Base-by-base conservation (phyloP, 2,113 vertebrate genomes). In the Bujurquina vittata region DNA sequence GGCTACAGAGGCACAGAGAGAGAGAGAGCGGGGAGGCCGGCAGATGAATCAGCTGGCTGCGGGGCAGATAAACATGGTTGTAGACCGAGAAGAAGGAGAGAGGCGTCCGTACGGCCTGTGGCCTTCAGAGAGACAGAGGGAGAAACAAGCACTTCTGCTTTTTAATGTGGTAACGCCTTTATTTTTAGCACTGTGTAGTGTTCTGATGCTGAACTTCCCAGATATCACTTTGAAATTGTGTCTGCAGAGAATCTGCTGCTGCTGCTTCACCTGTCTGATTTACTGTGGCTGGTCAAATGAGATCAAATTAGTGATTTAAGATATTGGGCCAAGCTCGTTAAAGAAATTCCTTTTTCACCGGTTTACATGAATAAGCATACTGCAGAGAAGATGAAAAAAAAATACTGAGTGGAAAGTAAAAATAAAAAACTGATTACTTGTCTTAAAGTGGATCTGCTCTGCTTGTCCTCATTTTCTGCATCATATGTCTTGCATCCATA, bases 31-130 rank as follows among this genome's bases (percentile, higher is more conserved):
- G 22, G 43, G 60, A 55, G 73, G 74, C 74, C 60, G 7, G 49
- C 26, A 77, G 67, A 82, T 84, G 81, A 82, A 74, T 88, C 81
- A 80, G 75, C 22, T 14, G 65, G 69, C 84, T 37, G 73, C 3
- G 37, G 84, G 86, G 81, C 60, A 69, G 79, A 83, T 83, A 80
- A 83, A 80, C 79, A 83, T 1, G 54, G 86, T 55, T 67, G 77
- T 63, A 35, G 52, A 17, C 33, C 6, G 52, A 67, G 52, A 2
- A 54, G 59, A 15, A 35, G 61, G 10, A 43, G 22, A n/a, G 17
- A 14, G 46, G 29, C 49, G 20, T 37, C 76, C 20, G 9, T 29
- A 62, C 20, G 46, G 20, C 59, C 33, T 33, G 14, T 69, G 40
- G 63, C 40, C 63, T 69, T 69, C 9, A 0, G 22, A 69, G 40